Evolutionary conservation across 2,888 invertebrate genomes (phyloP), one percentile per base, ranked within the genome.

Genomic region (Drosophila atroscutellata): DNA sequence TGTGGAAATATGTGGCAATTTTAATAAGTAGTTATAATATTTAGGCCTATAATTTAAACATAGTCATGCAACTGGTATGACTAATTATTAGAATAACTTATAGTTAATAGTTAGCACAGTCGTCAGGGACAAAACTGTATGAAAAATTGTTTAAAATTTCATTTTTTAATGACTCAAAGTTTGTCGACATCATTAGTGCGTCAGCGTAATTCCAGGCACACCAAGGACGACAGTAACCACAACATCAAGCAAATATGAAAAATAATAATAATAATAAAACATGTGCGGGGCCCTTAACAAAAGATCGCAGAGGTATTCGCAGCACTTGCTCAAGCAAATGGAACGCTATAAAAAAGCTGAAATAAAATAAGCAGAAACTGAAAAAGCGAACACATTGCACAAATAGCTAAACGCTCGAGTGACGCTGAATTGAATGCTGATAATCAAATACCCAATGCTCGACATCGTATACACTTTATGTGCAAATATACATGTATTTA

Each of bases 351-450:
- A 54, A 36, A 54, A 26, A 54, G 15, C 8, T 24, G 3, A 45
- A 39, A 39, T n/a, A 39, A 13, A 55, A 26, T 26, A 26, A 64
- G 42, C 57, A 64, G 32, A 58, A 63, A 58, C 63, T 37, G 30
- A 49, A 79, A 50, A 54, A 49, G 50, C 52, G 39, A 77, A 77
- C 73, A 66, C 52, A 59, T 75, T 77, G 57, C 80, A 70, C 73
- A 76, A 79, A 79, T 80, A 79, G 68, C 60, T 68, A 37, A 75
- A 85, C 87, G 84, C 71, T 87, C 73, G 86, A 81, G 73, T 72
- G 85, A 69, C 69, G 56, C 63, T 58, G 37, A 78, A 79, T 78
- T 67, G 62, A 79, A 72, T 64, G 78, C 58, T 37, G 72, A 69
- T 84, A 75, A 80, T 75, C 71, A 86, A 80, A 80, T 84, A 30